Conservation (phyloP, 2,797 vertebrate genomes). For the Pogonophryne albipinna region DNA sequence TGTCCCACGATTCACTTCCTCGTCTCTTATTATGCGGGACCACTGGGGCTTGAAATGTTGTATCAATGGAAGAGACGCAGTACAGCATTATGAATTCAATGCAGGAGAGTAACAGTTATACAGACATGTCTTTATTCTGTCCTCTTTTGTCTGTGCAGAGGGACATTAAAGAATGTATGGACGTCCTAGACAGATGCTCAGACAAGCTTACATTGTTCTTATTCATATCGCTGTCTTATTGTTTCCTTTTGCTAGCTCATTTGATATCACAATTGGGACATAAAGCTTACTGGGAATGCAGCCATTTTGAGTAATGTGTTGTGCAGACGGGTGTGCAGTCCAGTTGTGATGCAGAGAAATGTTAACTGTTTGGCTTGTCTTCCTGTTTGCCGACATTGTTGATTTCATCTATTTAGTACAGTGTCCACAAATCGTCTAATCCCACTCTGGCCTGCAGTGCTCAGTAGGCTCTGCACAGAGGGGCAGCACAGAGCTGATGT, state of each 20-base stretch:
- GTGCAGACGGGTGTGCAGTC: constrained; percentile 30
- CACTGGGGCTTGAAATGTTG: constrained; percentile 77
- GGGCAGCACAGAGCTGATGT: constrained; percentile 51
- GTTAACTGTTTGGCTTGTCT: constrained; percentile 49
- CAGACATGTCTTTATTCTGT: constrained; percentile 52
- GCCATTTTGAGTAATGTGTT: constrained; percentile 58
- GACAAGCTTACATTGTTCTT: constrained; percentile 46
- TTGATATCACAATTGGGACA: constrained; percentile 39
- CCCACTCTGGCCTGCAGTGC: constrained; percentile 54
- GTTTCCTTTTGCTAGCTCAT: constrained; percentile 28
- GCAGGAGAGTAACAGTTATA: constrained; percentile 58
- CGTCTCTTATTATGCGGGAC: constrained; percentile 78
- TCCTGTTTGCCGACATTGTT: constrained; percentile 60
- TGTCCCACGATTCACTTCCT: constrained; percentile 69
- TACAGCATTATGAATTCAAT: constrained; percentile 71
- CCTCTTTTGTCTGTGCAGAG: constrained; percentile 44
- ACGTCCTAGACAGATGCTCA: constrained; percentile 40
- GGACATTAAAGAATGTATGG: constrained; percentile 45
- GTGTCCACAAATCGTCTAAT: constrained; percentile 66
- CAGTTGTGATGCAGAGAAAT: constrained; percentile 31
- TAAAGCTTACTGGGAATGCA: constrained; percentile 47
- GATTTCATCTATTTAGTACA: constrained; percentile 68
- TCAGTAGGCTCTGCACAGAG: constrained; percentile 42
- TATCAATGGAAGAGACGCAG: constrained; percentile 76
- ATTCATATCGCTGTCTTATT: constrained; percentile 44